These are phyloP conservation scores for Limnephilus rhombicus DNA, from an alignment of 2,888 invertebrate genomes.

Conservation along the genomic window DNA sequence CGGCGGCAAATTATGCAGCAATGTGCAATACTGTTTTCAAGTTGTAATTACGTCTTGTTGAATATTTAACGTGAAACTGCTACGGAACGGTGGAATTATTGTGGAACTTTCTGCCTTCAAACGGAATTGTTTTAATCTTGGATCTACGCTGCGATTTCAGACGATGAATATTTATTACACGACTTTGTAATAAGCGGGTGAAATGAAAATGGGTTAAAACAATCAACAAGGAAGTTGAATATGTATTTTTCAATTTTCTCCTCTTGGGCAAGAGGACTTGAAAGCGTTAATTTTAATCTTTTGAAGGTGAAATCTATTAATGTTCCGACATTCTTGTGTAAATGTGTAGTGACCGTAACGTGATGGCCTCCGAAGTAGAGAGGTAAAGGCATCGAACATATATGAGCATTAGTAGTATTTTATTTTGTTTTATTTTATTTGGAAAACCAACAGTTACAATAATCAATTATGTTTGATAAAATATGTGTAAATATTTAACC, in stretches of 20 bases:
- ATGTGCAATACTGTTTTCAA: conserved; percentile 14
- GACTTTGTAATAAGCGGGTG: background rate
- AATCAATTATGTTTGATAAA: no score
- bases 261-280: background rate
- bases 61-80: conserved; percentile 1
- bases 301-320: background rate
- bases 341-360: no score
- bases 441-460: no score
- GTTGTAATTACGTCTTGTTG: background rate
- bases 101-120: background rate
- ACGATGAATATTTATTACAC: background rate
- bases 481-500: no score
- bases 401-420: no score
- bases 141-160: background rate
- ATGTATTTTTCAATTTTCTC: background rate
- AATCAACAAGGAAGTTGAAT: background rate
- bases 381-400: no score
- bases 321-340: background rate
- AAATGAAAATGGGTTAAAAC: conserved; percentile 1
- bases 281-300: background rate
- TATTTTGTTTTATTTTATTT: no score
- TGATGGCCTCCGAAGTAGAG: no score
- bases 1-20: conserved; percentile 2
- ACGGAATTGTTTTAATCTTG: background rate
- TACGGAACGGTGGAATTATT: background rate